These are phyloP conservation scores for Aricia artaxerxes DNA, from an alignment of 2,888 invertebrate species.

Conservation along the genomic window DNA sequence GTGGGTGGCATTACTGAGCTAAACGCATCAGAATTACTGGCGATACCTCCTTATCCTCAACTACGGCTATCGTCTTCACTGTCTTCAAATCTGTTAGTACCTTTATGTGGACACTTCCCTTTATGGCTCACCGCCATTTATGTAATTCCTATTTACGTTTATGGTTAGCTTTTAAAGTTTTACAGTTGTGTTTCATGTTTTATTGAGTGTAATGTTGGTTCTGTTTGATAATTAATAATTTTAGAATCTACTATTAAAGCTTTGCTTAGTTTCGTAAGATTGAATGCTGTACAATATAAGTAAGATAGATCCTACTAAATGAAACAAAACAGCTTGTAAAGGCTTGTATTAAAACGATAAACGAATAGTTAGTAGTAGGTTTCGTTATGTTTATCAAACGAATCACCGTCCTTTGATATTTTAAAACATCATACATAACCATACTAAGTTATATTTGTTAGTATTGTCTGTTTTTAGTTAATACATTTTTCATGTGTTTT, in stretches of 20 bases:
- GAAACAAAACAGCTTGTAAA: too few species aligned
- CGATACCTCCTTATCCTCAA: slow-evolving; percentile 13
- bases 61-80: slow-evolving; percentile 18
- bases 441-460: too few species aligned
- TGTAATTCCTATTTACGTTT: not conserved
- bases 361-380: too few species aligned
- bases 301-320: too few species aligned
- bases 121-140: not conserved
- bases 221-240: not conserved
- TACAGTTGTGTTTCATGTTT: not conserved
- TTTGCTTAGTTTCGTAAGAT: not conserved
- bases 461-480: too few species aligned
- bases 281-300: not conserved
- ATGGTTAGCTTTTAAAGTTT: not conserved
- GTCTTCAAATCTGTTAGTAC: not conserved
- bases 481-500: not conserved
- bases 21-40: not conserved
- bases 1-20: not conserved
- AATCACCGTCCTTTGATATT: too few species aligned
- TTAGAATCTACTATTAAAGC: too few species aligned
- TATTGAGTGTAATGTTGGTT: not conserved
- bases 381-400: too few species aligned
- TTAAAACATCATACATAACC: too few species aligned
- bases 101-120: not conserved
- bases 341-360: too few species aligned